phyloP scores from a whole-genome alignment of 2,113 vertebrate species.

The Cervus canadensis region DNA sequence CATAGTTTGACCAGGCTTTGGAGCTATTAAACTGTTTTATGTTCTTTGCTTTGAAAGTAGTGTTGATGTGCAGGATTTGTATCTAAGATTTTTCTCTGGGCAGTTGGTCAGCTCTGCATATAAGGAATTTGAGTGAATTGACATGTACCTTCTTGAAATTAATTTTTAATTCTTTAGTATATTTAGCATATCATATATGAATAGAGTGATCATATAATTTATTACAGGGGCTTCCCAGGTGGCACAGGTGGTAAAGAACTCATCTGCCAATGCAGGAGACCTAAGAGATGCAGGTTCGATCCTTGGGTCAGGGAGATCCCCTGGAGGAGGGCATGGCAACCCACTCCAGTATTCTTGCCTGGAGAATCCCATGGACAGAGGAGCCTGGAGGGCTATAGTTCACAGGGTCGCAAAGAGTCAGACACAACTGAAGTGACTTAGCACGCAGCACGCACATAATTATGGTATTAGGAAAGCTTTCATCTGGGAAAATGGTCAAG shows the following conservation, averaged over 20 bases:
- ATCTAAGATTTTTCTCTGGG: background rate
- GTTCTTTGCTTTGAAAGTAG: background rate
- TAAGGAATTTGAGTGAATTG: background rate
- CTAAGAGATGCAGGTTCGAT: rapidly evolving
- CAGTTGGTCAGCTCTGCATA: background rate
- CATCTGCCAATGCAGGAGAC: background rate
- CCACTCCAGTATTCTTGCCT: background rate
- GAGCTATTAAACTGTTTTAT: background rate
- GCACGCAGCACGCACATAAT: background rate
- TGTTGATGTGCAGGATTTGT: background rate
- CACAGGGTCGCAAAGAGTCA: background rate
- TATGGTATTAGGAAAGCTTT: background rate
- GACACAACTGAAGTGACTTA: background rate
- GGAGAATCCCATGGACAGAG: background rate
- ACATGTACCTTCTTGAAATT: background rate
- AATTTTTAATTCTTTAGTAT: background rate
- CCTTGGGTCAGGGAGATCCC: background rate
- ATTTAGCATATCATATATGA: background rate
- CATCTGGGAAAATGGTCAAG: background rate
- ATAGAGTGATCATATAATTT: background rate
- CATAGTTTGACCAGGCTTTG: background rate
- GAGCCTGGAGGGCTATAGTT: rapidly evolving
- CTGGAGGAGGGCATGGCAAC: background rate
- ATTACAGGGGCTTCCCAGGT: background rate
- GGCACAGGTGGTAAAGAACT: background rate